These are phyloP conservation scores for Pterostichus niger DNA, from an alignment of 2,888 invertebrate species.

Conservation along the genomic window DNA sequence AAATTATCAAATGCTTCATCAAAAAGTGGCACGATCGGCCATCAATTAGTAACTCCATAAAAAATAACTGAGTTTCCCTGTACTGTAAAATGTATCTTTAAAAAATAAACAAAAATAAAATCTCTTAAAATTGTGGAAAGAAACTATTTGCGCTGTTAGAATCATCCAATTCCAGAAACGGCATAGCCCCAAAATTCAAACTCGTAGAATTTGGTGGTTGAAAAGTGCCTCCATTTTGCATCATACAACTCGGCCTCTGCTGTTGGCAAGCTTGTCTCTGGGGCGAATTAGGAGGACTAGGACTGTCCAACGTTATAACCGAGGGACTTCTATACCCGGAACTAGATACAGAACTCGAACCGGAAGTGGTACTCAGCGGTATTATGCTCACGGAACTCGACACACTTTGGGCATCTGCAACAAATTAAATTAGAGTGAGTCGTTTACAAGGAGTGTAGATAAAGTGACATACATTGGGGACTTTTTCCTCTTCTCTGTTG, in stretches of 20 bases:
- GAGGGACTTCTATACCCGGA: slow-evolving; percentile 83
- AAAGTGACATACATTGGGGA: slow-evolving; percentile 51
- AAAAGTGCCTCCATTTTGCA: slow-evolving; percentile 50
- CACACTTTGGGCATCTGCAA: slow-evolving; percentile 75
- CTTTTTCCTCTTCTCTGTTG: slow-evolving; percentile 62
- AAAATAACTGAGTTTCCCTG: too few species aligned
- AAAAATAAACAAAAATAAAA: neutral
- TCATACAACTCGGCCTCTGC: slow-evolving; percentile 60
- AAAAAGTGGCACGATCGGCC: too few species aligned
- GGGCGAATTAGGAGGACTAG: slow-evolving; percentile 80
- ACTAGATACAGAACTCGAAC: slow-evolving; percentile 79
- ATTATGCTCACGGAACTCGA: slow-evolving; percentile 77
- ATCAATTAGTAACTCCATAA: too few species aligned
- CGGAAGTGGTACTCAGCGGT: slow-evolving; percentile 75
- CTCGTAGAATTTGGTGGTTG: slow-evolving; percentile 36
- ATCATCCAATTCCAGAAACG: slow-evolving; percentile 59
- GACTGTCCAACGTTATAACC: slow-evolving; percentile 83
- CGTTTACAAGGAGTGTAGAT: slow-evolving; percentile 19
- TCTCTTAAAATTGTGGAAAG: slow-evolving; percentile 37
- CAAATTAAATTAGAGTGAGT: slow-evolving; percentile 61
- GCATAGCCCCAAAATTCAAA: slow-evolving; percentile 9
- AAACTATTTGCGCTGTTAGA: slow-evolving; percentile 58
- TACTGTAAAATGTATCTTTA: too few species aligned
- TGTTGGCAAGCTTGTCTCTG: slow-evolving; percentile 51
- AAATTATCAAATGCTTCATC: too few species aligned